Percentiles rank a stretch among this genome's conserved stretches.
These are phyloP conservation scores for Ornithoptera alexandrae DNA, from an alignment of 2,888 invertebrate genomes.

Conservation along the genomic window DNA sequence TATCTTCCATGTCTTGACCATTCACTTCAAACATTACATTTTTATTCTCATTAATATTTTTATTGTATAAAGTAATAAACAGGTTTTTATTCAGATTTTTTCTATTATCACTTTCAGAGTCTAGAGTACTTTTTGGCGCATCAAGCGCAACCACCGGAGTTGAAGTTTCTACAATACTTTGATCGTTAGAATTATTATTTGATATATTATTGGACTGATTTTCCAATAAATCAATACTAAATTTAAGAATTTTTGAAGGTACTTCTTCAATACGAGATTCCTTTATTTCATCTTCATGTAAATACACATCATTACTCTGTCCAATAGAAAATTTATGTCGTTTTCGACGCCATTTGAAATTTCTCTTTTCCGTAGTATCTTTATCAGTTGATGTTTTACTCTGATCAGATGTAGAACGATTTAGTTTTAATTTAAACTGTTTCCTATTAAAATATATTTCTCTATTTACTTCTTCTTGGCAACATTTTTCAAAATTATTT, in stretches of 20 bases:
- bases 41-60: slow-evolving; percentile 28
- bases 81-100: slow-evolving; percentile 11
- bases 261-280: background rate
- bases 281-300: slow-evolving; percentile 27
- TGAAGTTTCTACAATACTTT: slow-evolving; percentile 5
- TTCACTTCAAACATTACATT: slow-evolving; percentile 54
- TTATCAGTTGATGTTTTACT: slow-evolving; percentile 3
- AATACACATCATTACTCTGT: slow-evolving; percentile 16
- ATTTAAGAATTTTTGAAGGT: too few relatives aligned
- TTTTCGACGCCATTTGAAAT: slow-evolving; percentile 50
- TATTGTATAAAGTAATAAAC: slow-evolving; percentile 13
- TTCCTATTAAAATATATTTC: slow-evolving; percentile 31
- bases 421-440: slow-evolving; percentile 43
- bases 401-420: slow-evolving; percentile 35
- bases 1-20: slow-evolving; percentile 50
- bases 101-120: slow-evolving; percentile 34
- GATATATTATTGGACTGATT: background rate
- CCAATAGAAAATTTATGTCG: slow-evolving; percentile 24
- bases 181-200: background rate
- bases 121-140: slow-evolving; percentile 26
- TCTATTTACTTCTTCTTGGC: background rate
- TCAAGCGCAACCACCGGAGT: slow-evolving; percentile 5
- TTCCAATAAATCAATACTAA: too few relatives aligned
- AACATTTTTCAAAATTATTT: slow-evolving; percentile 4
- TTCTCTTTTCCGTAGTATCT: slow-evolving; percentile 36